Evolutionary conservation across 2,888 invertebrate genomes (phyloP), one percentile per base, ranked within the genome.

Genomic region (Augochlorella aurata): DNA sequence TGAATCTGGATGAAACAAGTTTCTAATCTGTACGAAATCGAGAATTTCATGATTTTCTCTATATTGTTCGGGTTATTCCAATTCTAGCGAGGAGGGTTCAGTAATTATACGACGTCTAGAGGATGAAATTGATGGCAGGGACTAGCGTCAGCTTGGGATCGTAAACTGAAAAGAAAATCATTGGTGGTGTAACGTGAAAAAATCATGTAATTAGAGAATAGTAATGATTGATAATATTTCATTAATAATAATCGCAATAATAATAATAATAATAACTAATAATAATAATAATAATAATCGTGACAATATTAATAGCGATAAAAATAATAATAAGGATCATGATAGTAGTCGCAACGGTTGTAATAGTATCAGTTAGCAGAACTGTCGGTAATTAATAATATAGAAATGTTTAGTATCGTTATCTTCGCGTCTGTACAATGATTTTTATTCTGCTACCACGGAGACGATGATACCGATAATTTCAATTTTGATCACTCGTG

Each of bases 341-440:
- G 49, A 80, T 69, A 80, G 47, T 80, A 80, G 67, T 73, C 47
- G 77, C 66, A 68, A 54, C 61, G 47, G 44, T 50, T 68, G 52
- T 78, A 47, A 29, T 87, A 88, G 84, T 83, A 77, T 65, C 79
- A 74, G 85, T 85, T 87, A 84, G 85, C 83, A 87, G 78, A 78
- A 77, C 71, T 79, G 85, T 83, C 83, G 81, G 82, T 88, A 87
- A 38, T 86, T 85, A 89, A 90, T 91, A 91, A 92, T 89, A 89
- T 91, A 88, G 38, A 91, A 91, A 92, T 91, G 92, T 92, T 92
- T 92, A 92, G 92, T 91, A 92, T 92, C 91, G 92, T 91, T 91
- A 91, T 90, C 89, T 89, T 91, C 89, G 89, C 89, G 84, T 92
- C 90, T 92, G 90, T 92, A 92, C 92, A 92, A 89, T 90, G 81